These are phyloP conservation scores for Melanotaenia duboulayi DNA, from an alignment of 2,113 vertebrate species.

Conservation along the genomic window DNA sequence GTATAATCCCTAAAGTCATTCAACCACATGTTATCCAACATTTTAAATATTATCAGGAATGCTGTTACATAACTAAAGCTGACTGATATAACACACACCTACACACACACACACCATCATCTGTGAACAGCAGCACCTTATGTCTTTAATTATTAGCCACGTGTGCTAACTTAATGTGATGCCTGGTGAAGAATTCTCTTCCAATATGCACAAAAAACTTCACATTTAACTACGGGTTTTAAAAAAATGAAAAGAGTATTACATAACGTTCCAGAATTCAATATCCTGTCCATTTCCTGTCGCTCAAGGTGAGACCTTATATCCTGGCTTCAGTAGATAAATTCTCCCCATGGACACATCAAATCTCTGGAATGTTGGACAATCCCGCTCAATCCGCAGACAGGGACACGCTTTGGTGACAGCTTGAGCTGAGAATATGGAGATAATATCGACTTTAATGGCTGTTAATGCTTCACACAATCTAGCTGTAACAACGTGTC, in stretches of 20 bases:
- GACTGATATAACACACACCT: background rate
- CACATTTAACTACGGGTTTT: constrained; percentile 41
- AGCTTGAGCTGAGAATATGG: constrained; percentile 31
- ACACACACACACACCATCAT: background rate
- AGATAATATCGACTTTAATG: constrained; percentile 26
- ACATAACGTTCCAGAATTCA: constrained; percentile 64
- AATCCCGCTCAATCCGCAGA: constrained; percentile 16
- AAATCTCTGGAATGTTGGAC: constrained; percentile 54
- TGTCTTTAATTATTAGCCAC: constrained; percentile 35
- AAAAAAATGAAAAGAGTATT: constrained; percentile 28
- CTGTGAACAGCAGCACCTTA: background rate
- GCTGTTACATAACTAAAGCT: background rate
- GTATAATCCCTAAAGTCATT: background rate
- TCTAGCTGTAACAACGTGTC: background rate
- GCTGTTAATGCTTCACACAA: background rate
- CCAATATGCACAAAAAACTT: constrained; percentile 14
- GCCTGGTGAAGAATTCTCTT: background rate
- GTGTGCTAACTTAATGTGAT: constrained; percentile 27
- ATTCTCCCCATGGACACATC: constrained; percentile 54
- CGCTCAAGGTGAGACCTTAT: constrained; percentile 67
- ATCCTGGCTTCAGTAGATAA: constrained; percentile 62
- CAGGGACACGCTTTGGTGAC: constrained; percentile 27
- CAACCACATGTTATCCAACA: background rate
- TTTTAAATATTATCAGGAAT: constrained; percentile 9
- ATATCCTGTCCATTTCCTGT: constrained; percentile 73